Base-by-base conservation (phyloP, 2,888 invertebrate genomes). In the Caenorhabditis plicata region DNA sequence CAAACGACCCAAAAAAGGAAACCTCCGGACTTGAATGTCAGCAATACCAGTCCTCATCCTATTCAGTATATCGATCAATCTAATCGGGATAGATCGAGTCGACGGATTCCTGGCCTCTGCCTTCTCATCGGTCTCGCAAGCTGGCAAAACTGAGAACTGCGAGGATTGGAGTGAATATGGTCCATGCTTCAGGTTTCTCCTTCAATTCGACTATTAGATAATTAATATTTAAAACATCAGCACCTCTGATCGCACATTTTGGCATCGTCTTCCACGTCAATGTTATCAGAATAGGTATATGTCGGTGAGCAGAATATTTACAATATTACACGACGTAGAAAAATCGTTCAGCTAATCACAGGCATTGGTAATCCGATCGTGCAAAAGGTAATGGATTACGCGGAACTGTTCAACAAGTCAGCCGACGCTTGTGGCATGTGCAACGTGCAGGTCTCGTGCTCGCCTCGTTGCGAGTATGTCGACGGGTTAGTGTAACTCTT, bases 341-440 rank as follows among this genome's bases (percentile, higher is more conserved):
- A 13, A 33, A 5, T 25, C 20, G 36, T 64, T 38, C 50, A 74
- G 73, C 51, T 76, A 20, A 75, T 76, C 20, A 73, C 73, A 3
- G 73, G 74, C 7, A 71, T 74, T 46, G 74, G 75, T 7, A 71
- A 68, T 31, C 76, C 76, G 23, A 72, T 77, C 42, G 71, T 77
- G 7, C 73, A 75, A 49, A 74, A 72, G 35, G 67, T 74, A 15
- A 72, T 77, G 74, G 69, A 74, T 54, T 77, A 75, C 52, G 73
- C 73, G 1, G 75, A 77, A 42, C 41, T 66, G 8, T 73, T 77
- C 58, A 77, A 77, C 65, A 77, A 75, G 47, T 75, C 76, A 2
- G 72, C 63, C 2, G 53, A 58, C 11, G 66, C 75, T 13, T 77
- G 77, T 42, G 77, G 77, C 46, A 75, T 75, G 76, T 77, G 77